phyloP scores from a whole-genome alignment of 2,113 vertebrate species.

The Corythornis madagascariensis region DNA sequence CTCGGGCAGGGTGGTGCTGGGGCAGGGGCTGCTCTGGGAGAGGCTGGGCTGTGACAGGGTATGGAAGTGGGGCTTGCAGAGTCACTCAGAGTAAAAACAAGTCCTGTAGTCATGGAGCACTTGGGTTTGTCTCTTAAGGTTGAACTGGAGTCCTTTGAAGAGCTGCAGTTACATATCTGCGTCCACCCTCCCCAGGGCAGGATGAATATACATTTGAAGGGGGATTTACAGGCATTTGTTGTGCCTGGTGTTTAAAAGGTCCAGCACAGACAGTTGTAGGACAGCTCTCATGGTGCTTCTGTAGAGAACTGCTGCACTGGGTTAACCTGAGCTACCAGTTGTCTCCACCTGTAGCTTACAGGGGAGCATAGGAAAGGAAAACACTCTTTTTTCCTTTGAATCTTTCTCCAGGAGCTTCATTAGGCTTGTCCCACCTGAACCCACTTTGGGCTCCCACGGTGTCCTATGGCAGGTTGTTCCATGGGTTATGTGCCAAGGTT shows the following conservation, averaged over 20 bases:
- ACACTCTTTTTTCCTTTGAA: neutral
- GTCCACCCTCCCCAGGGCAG: rapidly evolving
- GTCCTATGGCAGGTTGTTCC: rapidly evolving
- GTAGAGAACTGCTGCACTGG: neutral
- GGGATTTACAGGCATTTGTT: neutral
- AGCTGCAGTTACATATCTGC: rapidly evolving
- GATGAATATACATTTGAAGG: rapidly evolving
- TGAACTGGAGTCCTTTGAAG: neutral
- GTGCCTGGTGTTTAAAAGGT: neutral
- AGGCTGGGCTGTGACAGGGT: neutral
- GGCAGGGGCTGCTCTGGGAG: neutral
- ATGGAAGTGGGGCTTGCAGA: rapidly evolving
- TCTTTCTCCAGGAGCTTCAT: neutral
- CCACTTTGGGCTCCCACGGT: neutral
- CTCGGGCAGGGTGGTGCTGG: rapidly evolving
- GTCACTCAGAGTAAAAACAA: rapidly evolving
- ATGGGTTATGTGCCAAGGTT: rapidly evolving
- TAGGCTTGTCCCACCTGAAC: neutral
- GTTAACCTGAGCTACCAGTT: neutral
- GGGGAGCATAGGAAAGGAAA: neutral
- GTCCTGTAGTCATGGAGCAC: rapidly evolving
- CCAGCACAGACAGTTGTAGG: rapidly evolving
- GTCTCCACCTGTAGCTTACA: neutral
- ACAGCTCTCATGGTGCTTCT: neutral
- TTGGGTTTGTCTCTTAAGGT: neutral